phyloP scores from a whole-genome alignment of 2,113 vertebrate species.

The Sphaerodactylus townsendi region DNA sequence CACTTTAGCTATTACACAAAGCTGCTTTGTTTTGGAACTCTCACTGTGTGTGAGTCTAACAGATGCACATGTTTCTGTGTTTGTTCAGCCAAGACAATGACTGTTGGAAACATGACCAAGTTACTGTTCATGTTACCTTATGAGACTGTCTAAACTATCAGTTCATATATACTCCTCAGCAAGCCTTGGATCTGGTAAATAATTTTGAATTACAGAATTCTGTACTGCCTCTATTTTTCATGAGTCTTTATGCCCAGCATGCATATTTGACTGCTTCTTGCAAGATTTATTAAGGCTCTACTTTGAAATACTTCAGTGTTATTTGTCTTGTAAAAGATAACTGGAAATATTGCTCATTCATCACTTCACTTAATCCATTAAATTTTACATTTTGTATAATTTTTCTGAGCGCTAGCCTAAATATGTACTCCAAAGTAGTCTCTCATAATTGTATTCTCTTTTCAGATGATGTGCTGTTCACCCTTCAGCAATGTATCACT shows the following conservation, averaged over 20 bases:
- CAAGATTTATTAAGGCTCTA: constrained; percentile 38
- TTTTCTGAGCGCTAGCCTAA: constrained; percentile 34
- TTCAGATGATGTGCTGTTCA: constrained; percentile 49
- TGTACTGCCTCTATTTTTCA: background rate
- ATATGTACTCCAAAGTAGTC: constrained; percentile 48
- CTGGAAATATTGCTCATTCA: constrained; percentile 53
- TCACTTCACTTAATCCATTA: constrained; percentile 8
- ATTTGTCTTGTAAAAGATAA: constrained; percentile 51
- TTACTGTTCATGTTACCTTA: constrained; percentile 19
- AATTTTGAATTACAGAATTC: background rate
- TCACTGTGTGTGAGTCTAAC: constrained; percentile 9
- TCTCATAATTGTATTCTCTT: constrained; percentile 54
- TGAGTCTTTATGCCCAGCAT: background rate
- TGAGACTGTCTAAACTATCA: constrained; percentile 17
- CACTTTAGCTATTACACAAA: background rate
- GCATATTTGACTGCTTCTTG: constrained; percentile 13
- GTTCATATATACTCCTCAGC: background rate
- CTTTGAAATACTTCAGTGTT: constrained; percentile 56
- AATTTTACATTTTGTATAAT: constrained; percentile 9
- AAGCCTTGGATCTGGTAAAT: background rate
- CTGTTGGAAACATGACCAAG: constrained; percentile 39
- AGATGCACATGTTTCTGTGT: constrained; percentile 21
- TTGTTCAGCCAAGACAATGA: constrained; percentile 14
- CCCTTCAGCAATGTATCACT: constrained; percentile 42
- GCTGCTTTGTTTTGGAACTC: background rate